Base-by-base conservation (phyloP, 2,888 invertebrate genomes). In the Thera britannica region DNA sequence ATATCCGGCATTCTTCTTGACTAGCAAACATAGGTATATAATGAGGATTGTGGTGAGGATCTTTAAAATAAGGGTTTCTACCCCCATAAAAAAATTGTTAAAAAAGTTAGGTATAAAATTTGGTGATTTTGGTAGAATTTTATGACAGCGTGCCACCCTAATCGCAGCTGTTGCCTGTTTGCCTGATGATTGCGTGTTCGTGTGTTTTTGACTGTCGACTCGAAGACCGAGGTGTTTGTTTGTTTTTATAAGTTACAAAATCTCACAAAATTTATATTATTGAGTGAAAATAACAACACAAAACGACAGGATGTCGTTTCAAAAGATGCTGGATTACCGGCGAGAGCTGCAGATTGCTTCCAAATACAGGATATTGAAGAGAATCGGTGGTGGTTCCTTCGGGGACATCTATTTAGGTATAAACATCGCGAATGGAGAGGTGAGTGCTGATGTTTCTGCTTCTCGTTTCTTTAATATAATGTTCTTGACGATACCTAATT, bases 311-410 rank as follows among this genome's bases (percentile, higher is more conserved):
- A 72, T 76, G 68, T 77, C 80, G 58, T 80, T 80, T 70, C 75
- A 79, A 74, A 74, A 77, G 65, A 73, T 77, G 62, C 72, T 80
- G 51, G 70, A 77, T 9, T 75, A 77, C 59, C 74, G 74, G 58
- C 75, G 76, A 69, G 79, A 80, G 70, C 67, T 80, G 67, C 62
- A 78, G 68, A 76, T 84, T 58, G 71, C 74, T 44, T 76, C 96
- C 86, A 98, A 97, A 93, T 98, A 98, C 94, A 96, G 98, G 88
- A 95, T 98, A 84, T 96, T 98, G 84, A 95, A 98, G 82, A 98
- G 98, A 95, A 98, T 99, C 89, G 98, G 99, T 83, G 98, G 98
- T 93, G 99, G 99, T 78, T 99, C 98, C 58, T 99, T 99, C 92
- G 99, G 99, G 86, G 99, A 99, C 94, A 99, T 99, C 91, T 99